Percentiles rank a stretch among this genome's conserved stretches.
Evolutionary conservation across 2,113 vertebrate species (phyloP).

Genomic region (Cyprinodon tularosa): DNA sequence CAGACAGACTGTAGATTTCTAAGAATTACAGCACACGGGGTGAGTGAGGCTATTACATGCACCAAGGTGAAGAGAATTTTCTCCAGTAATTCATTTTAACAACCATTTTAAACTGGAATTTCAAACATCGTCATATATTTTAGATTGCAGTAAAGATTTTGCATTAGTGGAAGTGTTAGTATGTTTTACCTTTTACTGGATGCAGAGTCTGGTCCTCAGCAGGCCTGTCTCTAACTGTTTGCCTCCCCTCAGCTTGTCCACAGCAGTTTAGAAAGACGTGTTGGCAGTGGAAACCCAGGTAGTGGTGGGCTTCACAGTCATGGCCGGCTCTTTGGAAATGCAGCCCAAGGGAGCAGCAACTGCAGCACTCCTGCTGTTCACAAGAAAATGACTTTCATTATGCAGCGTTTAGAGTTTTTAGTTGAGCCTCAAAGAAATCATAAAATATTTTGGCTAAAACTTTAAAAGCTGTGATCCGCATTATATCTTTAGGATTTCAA

Average conservation of each 20-base stretch:
- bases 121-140: not conserved
- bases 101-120: constrained; percentile 30
- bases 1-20: constrained; percentile 28
- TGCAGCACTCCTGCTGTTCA: constrained; percentile 89
- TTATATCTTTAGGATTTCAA: not conserved
- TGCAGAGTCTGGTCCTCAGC: constrained; percentile 71
- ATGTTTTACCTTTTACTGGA: constrained; percentile 82
- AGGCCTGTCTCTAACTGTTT: constrained; percentile 77
- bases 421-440: not conserved
- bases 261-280: constrained; percentile 90
- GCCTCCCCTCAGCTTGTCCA: constrained; percentile 74
- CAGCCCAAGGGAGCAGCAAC: constrained; percentile 90
- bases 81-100: constrained; percentile 16
- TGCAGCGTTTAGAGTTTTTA: not conserved
- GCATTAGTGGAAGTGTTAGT: not conserved
- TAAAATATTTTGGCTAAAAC: constrained; percentile 1
- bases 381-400: constrained; percentile 1
- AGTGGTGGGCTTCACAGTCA: constrained; percentile 83
- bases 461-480: not conserved
- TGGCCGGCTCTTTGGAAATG: constrained; percentile 79
- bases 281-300: constrained; percentile 89
- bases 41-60: constrained; percentile 18
- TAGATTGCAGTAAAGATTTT: not conserved
- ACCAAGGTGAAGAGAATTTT: not conserved
- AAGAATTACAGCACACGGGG: constrained; percentile 17